Evolutionary conservation across 2,888 invertebrate species (phyloP), one percentile per base, ranked within the genome.

Genomic region (Platerodrilus igneus): DNA sequence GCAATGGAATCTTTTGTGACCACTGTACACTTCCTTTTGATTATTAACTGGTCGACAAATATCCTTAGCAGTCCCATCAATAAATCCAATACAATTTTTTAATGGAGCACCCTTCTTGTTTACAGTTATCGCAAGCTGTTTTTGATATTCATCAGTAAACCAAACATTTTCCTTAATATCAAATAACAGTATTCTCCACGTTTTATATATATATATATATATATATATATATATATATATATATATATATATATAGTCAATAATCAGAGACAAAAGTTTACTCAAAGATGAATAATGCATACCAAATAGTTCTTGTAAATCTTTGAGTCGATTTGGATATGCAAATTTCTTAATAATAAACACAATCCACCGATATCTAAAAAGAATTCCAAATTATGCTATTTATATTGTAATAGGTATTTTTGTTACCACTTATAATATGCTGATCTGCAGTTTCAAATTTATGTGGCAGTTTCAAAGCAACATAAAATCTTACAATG

Each of bases 1-100:
- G 9, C 15, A 28, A 28, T 28, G 28, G 3, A n/a, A 9, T 8
- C 28, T 8, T 7, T 28, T 28, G 17, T 28, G 28, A 4, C 28
- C 28, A 28, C 28, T 28, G 17, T 28, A 28, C 16, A 28, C 2
- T 28, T 14, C 28, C n/a, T 28, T 28, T 28, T 28, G 28, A 28
- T 28, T 28, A n/a, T 16, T 10, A 4, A 3, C 3, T 4, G 28
- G 28, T 28, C 28, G 6, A 7, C 28, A 28, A 8, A 28, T 28
- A 15, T 15, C 16, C n/a, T n/a, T 7, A 10, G 28, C 28, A 3
- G 28, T 28, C 16, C 16, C 15, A 28, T 28, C 16, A 26, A 26
- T 26, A 26, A 26, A 26, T 8, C 26, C 26, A 3, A 26, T 26
- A 13, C 26, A 26, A 13, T 26, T 26, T 26, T 3, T 13, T 8